Conservation (phyloP, 2,797 vertebrate genomes). For the Netta rufina region DNA sequence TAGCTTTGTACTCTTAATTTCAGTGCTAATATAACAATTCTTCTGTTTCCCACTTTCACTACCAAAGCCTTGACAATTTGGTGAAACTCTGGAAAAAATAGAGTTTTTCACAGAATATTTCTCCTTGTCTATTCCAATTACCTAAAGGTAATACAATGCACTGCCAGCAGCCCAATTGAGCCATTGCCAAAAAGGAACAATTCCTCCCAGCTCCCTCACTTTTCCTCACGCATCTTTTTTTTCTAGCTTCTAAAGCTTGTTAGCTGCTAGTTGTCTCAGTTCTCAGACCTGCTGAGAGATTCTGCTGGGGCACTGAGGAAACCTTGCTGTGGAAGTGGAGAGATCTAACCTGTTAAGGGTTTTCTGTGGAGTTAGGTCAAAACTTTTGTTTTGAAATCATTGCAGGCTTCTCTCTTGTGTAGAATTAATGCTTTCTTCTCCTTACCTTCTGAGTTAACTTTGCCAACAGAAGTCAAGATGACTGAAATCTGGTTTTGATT, state of each 20-base stretch:
- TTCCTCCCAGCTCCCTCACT: neutral
- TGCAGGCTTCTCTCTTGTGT: neutral
- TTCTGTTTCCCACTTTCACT: neutral
- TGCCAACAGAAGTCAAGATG: neutral
- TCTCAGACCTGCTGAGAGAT: neutral
- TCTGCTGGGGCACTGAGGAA: neutral
- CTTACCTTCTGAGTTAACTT: neutral
- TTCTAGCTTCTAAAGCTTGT: neutral
- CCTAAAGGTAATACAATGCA: neutral
- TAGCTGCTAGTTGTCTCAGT: neutral
- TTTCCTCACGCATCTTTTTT: neutral
- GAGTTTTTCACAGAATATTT: neutral
- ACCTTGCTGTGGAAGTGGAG: neutral
- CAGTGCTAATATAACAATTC: fast-evolving
- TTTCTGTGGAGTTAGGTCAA: neutral
- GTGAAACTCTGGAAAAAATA: neutral
- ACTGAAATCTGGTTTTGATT: neutral
- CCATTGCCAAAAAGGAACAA: neutral
- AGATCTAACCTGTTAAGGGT: neutral
- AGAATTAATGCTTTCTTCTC: neutral
- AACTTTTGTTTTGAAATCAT: neutral
- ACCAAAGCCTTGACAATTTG: neutral
- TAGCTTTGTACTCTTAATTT: neutral
- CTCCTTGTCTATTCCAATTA: neutral
- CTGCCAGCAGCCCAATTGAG: neutral